phyloP scores from a whole-genome alignment of 2,888 invertebrate genomes.

The Clanis bilineata region DNA sequence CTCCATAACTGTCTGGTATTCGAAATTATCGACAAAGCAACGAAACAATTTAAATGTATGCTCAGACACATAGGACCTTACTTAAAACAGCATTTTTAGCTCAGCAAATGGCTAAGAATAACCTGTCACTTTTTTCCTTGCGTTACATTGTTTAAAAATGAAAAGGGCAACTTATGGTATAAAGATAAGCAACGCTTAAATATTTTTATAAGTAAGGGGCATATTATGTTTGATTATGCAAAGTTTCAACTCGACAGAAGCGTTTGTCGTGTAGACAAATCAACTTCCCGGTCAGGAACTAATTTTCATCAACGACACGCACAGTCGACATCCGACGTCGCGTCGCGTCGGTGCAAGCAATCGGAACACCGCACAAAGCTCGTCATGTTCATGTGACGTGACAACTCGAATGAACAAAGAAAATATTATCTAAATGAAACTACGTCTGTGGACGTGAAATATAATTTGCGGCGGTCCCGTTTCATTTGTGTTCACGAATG shows the following conservation, averaged over 20 bases:
- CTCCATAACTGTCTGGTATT: too few species aligned
- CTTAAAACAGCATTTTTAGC: too few species aligned
- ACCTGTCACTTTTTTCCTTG: too few species aligned
- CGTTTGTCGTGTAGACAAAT: slow-evolving; percentile 30
- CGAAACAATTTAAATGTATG: too few species aligned
- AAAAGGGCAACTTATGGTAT: too few species aligned
- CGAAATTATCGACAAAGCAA: too few species aligned
- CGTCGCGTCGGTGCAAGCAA: slow-evolving; percentile 19
- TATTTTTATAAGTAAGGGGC: not conserved
- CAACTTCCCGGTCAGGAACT: slow-evolving; percentile 31
- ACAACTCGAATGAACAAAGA: slow-evolving; percentile 7
- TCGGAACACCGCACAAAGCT: slow-evolving; percentile 31
- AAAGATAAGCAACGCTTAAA: too few species aligned
- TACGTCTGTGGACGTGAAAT: not conserved
- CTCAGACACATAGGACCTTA: too few species aligned
- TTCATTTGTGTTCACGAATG: not conserved
- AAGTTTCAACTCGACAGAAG: not conserved
- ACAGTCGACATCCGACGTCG: slow-evolving; percentile 27
- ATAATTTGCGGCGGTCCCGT: not conserved
- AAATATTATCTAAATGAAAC: not conserved
- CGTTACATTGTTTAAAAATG: too few species aligned
- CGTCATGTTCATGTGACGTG: slow-evolving; percentile 24
- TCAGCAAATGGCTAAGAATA: too few species aligned
- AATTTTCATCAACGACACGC: slow-evolving; percentile 47
- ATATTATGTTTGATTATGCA: not conserved